A percentile compares a stretch with the other conserved stretches of the same genome.
Evolutionary conservation across 1,140 invertebrate genomes (phyloP).

Genomic region (Papilio dardanus): DNA sequence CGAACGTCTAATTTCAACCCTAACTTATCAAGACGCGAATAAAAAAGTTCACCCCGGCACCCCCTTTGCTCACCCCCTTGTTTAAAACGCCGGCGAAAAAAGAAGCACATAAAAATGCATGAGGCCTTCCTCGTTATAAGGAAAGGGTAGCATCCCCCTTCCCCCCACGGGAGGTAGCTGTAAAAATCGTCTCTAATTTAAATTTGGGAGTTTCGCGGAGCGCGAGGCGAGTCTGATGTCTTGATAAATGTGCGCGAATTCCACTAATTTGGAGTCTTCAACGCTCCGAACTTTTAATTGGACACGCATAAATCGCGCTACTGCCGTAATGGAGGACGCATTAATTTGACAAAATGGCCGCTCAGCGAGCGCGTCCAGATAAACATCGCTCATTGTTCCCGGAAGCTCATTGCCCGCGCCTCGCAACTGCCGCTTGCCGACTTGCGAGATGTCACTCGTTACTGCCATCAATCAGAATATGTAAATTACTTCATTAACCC

Average conservation of each 20-base stretch:
- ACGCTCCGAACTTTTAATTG: conserved; percentile 79
- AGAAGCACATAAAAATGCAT: conserved; percentile 84
- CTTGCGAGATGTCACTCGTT: conserved; percentile 12
- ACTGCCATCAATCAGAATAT: background rate
- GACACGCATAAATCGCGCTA: conserved; percentile 72
- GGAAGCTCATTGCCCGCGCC: conserved; percentile 42
- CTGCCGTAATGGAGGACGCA: conserved; percentile 66
- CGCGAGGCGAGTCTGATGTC: conserved; percentile 79
- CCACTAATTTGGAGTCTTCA: conserved; percentile 80
- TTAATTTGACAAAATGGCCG: conserved; percentile 77
- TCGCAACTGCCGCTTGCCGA: background rate
- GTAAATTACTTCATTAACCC: background rate
- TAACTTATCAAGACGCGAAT: conserved; percentile 83
- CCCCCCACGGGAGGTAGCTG: conserved; percentile 76
- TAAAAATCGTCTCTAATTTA: conserved; percentile 83
- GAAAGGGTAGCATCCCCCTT: conserved; percentile 80
- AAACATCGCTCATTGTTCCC: conserved; percentile 76
- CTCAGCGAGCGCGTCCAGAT: conserved; percentile 63
- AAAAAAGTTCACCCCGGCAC: conserved; percentile 79
- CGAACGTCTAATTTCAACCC: conserved; percentile 83
- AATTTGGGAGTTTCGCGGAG: conserved; percentile 81
- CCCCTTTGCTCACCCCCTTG: conserved; percentile 80
- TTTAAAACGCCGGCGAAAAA: conserved; percentile 83
- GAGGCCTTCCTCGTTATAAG: conserved; percentile 83
- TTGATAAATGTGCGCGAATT: conserved; percentile 80